Base-by-base conservation (phyloP, 1,140 invertebrate genomes). In the Euborellia annulipes region DNA sequence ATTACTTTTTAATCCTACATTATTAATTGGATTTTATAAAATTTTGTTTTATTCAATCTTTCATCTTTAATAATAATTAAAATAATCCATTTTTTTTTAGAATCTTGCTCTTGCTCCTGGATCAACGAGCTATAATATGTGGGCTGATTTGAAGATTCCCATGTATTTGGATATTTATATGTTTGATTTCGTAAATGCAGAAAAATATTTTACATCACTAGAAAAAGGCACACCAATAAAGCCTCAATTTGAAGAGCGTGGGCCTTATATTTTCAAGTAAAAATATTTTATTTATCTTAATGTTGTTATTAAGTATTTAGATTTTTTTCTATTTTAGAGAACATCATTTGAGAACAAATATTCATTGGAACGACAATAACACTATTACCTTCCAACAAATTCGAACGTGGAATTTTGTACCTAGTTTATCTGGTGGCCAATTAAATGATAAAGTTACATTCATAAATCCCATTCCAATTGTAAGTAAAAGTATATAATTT, bases 321-420 rank as follows among this genome's bases (percentile, higher is more conserved):
- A 43, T 19, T 21, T 44, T 18, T 36, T 8, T 30, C 18, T 22
- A 9, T 41, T 47, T 1, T 20, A 48, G 47, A 34, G 47, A 48
- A 38, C 32, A 43, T 20, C 41, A 48, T 18, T 17, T 18, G 0
- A 43, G 37, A 38, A 66, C 71, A 27, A 75, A 82, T 57, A 53
- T 75, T 46, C 67, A 66, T 2, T 83, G 76, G 71, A 75, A 77
- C 52, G 59, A 72, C 6, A 91, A 93, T 66, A 72, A 71, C 13
- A 92, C 86, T 1, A 66, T 93, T 9, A 76, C 82, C 14, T 93
- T 81, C 60, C 73, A 76, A 55, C 83, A 87, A 59, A 74, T 72
- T 50, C 72, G 81, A 53, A 67, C 65, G 2, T 93, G 84, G 78
- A 62, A 74, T 50, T 93, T 85, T 64, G 63, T 74, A 16, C 70